Conservation (phyloP, 2,797 vertebrate species). For the Salarias fasciatus region DNA sequence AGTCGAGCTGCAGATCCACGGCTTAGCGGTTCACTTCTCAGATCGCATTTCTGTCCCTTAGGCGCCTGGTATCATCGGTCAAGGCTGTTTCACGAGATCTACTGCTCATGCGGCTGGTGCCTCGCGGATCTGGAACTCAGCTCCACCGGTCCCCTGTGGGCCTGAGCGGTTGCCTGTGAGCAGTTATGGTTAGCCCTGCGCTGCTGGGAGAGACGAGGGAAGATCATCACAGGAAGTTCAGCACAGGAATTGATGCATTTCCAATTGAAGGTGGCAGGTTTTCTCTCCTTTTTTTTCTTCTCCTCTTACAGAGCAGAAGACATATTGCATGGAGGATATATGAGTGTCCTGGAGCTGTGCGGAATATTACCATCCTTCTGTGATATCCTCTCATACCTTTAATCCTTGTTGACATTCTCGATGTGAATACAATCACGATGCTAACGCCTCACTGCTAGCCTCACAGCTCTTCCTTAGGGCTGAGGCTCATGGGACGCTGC, state of each 20-base stretch:
- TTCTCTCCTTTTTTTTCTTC: no score
- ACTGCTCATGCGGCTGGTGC: conserved; percentile 14
- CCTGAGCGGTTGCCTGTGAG: conserved; percentile 34
- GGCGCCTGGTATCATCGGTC: conserved; percentile 3
- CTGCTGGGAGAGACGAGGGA: conserved; percentile 16
- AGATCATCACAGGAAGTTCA: conserved; percentile 20
- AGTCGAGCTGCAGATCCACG: not conserved
- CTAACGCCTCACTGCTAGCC: not conserved
- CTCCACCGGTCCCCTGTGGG: conserved; percentile 21
- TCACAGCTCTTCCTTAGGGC: not conserved
- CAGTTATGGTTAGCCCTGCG: conserved; percentile 21
- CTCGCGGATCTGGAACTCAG: conserved; percentile 23
- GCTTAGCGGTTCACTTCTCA: not conserved
- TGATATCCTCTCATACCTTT: not conserved
- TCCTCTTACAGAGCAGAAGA: conserved; percentile 8
- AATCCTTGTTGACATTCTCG: not conserved
- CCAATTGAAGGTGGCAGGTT: conserved; percentile 25
- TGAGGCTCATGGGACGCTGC: not conserved
- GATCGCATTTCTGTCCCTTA: not conserved
- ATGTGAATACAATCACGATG: not conserved
- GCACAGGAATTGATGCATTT: conserved; percentile 33
- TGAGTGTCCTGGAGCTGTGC: conserved; percentile 3
- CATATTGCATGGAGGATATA: not conserved
- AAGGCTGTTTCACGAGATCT: conserved; percentile 5
- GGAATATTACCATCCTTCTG: not conserved